Conservation (phyloP, 37 sponge, comb jelly and placozoan genomes). For the Spongia lamella region DNA sequence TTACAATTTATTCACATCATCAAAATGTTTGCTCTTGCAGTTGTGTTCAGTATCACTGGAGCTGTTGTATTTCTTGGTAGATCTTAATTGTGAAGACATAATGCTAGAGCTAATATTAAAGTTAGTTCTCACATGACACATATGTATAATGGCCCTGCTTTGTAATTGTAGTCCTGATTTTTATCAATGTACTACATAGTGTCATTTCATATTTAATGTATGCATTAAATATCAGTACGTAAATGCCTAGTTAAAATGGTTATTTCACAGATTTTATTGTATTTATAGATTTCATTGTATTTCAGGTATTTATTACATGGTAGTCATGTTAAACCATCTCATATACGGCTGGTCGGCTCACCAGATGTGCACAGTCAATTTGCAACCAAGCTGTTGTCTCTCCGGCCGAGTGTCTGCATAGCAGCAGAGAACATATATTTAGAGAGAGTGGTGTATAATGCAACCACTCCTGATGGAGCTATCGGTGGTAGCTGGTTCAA, state of each 20-base stretch:
- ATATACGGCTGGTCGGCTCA: constrained; percentile 36
- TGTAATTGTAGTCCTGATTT: background rate
- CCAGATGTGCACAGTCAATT: constrained; percentile 59
- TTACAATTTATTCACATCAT: background rate
- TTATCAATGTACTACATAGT: too few relatives aligned
- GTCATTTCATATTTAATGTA: background rate
- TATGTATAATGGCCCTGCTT: background rate
- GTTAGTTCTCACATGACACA: too few relatives aligned
- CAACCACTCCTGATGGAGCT: background rate
- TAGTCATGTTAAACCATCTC: constrained; percentile 54
- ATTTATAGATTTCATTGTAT: background rate
- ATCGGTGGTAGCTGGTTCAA: background rate
- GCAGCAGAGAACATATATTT: constrained; percentile 65
- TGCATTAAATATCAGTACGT: background rate
- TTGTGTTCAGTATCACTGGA: constrained; percentile 68
- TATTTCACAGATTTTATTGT: background rate
- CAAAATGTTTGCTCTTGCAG: constrained; percentile 28
- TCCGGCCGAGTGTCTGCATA: constrained; percentile 53
- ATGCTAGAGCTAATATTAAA: constrained; percentile 61
- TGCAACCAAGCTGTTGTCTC: constrained; percentile 46
- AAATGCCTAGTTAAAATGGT: too few relatives aligned
- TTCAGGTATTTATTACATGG: constrained; percentile 58
- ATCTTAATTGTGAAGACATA: constrained; percentile 81
- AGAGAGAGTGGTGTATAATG: background rate
- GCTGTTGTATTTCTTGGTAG: constrained; percentile 57